Evolutionary conservation across 2,113 vertebrate genomes (phyloP).

Genomic region (Perognathus longimembris): DNA sequence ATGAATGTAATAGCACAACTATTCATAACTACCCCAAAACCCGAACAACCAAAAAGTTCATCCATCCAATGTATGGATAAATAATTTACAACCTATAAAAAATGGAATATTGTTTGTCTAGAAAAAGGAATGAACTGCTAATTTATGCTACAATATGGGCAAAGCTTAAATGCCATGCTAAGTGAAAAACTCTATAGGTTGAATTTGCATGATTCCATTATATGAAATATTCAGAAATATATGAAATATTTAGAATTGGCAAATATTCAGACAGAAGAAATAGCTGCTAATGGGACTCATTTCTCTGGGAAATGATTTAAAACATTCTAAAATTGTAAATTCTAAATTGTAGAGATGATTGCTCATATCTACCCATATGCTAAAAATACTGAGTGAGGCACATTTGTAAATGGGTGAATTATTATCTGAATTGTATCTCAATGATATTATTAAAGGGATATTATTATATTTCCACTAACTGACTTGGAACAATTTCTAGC

Average conservation of each 20-base stretch:
- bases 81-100: background rate
- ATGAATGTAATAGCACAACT: background rate
- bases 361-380: background rate
- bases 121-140: background rate
- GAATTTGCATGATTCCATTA: background rate
- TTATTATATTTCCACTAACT: background rate
- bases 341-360: background rate
- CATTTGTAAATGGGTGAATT: background rate
- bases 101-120: background rate
- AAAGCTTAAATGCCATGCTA: background rate
- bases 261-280: background rate
- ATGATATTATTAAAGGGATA: background rate
- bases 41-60: background rate
- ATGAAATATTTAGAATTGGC: background rate
- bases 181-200: background rate
- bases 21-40: background rate
- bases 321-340: slow-evolving; percentile 16
- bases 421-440: background rate
- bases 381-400: background rate
- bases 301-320: slow-evolving; percentile 15
- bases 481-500: background rate
- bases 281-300: background rate
- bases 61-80: background rate
- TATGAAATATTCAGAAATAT: background rate
- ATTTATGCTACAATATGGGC: background rate